Conservation (phyloP, 2,888 invertebrate genomes). For the Stenolophus ochropezus region DNA sequence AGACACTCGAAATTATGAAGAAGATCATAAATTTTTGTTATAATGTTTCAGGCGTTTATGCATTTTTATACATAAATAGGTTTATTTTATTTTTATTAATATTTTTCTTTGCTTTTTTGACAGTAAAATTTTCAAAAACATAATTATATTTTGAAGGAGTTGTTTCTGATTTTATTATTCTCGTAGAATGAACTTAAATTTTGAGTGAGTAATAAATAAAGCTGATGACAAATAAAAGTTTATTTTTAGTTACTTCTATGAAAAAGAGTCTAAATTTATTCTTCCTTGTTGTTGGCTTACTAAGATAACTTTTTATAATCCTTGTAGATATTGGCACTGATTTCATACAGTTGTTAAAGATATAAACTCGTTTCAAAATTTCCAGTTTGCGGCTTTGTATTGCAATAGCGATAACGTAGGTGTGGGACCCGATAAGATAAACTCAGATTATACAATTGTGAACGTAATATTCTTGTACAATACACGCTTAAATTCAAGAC, state of each 20-base stretch:
- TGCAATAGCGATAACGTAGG: conserved; percentile 43
- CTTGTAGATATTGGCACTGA: background rate
- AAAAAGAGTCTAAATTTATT: background rate
- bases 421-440: conserved; percentile 55
- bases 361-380: background rate
- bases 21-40: too few species aligned
- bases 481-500: background rate
- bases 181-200: background rate
- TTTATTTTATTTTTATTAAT: too few species aligned
- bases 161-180: too few species aligned
- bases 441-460: conserved; percentile 21
- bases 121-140: too few species aligned
- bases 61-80: too few species aligned
- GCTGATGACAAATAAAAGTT: background rate
- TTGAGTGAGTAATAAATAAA: background rate
- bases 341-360: background rate
- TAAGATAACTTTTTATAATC: background rate
- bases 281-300: background rate
- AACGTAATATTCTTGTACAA: background rate
- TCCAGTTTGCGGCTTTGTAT: background rate
- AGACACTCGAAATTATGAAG: too few species aligned
- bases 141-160: too few species aligned
- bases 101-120: too few species aligned
- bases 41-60: too few species aligned
- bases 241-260: background rate